phyloP scores from a whole-genome alignment of 2,797 vertebrate species.

The Sebastolobus altivelis region DNA sequence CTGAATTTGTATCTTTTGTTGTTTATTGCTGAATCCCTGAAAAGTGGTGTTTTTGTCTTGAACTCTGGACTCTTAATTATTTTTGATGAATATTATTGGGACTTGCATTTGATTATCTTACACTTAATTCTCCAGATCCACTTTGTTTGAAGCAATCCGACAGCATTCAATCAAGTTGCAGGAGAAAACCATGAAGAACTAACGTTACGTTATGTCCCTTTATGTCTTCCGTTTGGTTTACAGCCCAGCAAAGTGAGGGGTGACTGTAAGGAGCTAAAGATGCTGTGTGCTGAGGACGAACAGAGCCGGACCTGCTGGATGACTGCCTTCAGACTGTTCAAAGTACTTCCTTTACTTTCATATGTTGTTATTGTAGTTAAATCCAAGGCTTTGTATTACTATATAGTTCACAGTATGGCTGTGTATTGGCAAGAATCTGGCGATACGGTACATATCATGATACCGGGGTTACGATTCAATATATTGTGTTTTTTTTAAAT shows the following conservation, averaged over 20 bases:
- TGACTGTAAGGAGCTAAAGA: slow-evolving; percentile 93
- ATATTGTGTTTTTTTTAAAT: not conserved
- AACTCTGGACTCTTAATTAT: too few relatives aligned
- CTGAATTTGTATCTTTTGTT: too few relatives aligned
- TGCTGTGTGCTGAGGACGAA: slow-evolving; percentile 97
- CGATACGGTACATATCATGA: not conserved
- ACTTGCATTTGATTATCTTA: too few relatives aligned
- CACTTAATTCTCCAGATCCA: too few relatives aligned
- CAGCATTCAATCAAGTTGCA: too few relatives aligned
- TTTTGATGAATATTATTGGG: too few relatives aligned
- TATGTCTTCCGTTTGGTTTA: slow-evolving; percentile 54
- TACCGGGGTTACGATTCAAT: not conserved
- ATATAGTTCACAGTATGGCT: not conserved
- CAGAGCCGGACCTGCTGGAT: slow-evolving; percentile 96
- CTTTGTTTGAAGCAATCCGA: too few relatives aligned
- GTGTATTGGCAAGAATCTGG: not conserved
- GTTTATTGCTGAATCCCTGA: too few relatives aligned
- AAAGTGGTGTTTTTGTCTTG: too few relatives aligned
- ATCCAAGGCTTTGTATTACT: not conserved
- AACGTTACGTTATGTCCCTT: not conserved
- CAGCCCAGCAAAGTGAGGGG: slow-evolving; percentile 93
- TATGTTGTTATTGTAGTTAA: not conserved
- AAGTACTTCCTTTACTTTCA: slow-evolving; percentile 83
- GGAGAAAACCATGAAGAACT: too few relatives aligned
- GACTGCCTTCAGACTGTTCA: slow-evolving; percentile 95